These are phyloP conservation scores for Lates calcarifer DNA, from an alignment of 2,113 vertebrate species.

Conservation along the genomic window DNA sequence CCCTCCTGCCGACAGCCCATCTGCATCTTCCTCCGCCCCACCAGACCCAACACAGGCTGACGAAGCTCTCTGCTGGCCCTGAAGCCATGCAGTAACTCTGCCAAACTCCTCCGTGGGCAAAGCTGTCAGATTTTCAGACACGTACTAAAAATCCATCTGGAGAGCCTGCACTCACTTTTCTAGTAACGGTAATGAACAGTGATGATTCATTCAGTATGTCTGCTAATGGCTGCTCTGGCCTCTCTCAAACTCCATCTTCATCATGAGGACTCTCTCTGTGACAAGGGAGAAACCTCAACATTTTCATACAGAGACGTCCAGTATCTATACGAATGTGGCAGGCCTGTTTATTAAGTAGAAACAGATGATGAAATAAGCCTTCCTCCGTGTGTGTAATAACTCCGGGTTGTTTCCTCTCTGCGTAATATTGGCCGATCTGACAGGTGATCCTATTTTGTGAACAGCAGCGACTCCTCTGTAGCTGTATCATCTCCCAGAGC, in stretches of 20 bases:
- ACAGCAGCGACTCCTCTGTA: background rate
- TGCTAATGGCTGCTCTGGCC: background rate
- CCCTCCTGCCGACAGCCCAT: conserved; percentile 47
- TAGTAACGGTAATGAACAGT: background rate
- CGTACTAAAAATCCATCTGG: conserved; percentile 47
- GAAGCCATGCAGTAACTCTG: conserved; percentile 23
- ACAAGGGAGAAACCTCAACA: background rate
- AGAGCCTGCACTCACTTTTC: conserved; percentile 20
- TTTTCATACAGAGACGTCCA: background rate
- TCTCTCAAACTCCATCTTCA: conserved; percentile 14
- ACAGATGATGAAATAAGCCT: background rate
- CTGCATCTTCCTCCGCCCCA: conserved; percentile 50
- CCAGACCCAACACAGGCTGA: conserved; percentile 49
- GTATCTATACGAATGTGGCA: background rate
- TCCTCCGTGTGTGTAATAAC: background rate
- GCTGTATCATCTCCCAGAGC: background rate
- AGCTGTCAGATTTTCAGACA: conserved; percentile 54
- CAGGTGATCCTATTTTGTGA: conserved; percentile 12
- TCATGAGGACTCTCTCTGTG: background rate
- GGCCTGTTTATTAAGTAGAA: background rate
- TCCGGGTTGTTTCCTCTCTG: background rate
- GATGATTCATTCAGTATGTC: conserved; percentile 41
- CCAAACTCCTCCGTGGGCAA: conserved; percentile 58
- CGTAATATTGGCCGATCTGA: background rate
- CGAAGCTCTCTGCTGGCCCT: conserved; percentile 23